Evolutionary conservation across 92 coral and sea anemone species (phyloP).

Genomic region (Zoanthus sociatus): DNA sequence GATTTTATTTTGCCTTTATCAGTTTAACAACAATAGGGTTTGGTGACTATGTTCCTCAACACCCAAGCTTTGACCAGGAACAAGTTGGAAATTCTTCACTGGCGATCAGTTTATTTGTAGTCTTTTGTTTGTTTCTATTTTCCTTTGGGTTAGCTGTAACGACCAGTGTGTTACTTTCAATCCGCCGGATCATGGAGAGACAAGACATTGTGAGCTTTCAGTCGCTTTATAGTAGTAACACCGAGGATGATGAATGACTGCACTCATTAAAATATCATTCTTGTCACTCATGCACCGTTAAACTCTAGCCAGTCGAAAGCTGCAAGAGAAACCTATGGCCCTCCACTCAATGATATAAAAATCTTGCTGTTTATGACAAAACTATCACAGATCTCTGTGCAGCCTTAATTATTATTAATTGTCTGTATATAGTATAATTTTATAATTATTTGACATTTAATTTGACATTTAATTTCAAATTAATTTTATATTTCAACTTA

Average conservation of each 20-base stretch:
- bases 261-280: neutral
- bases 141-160: slow-evolving; percentile 90
- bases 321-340: no score
- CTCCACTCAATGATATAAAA: no score
- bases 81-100: slow-evolving; percentile 75
- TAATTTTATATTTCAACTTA: no score
- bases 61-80: slow-evolving; percentile 72
- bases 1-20: slow-evolving; percentile 96
- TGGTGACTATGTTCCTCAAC: slow-evolving; percentile 96
- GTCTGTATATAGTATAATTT: no score
- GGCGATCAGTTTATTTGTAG: slow-evolving; percentile 73
- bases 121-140: slow-evolving; percentile 83
- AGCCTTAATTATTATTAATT: no score
- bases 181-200: slow-evolving; percentile 86
- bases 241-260: slow-evolving; percentile 58
- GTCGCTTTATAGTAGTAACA: slow-evolving; percentile 75
- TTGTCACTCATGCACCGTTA: neutral
- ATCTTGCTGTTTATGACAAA: no score
- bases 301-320: no score
- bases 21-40: slow-evolving; percentile 97
- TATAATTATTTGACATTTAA: no score
- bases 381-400: no score
- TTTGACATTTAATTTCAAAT: no score
- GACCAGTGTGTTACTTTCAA: slow-evolving; percentile 81
- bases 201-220: slow-evolving; percentile 76